A percentile compares a stretch with the other conserved stretches of the same genome.
Evolutionary conservation across 2,888 invertebrate species (phyloP).

Genomic region (Dexiosoma caninum): DNA sequence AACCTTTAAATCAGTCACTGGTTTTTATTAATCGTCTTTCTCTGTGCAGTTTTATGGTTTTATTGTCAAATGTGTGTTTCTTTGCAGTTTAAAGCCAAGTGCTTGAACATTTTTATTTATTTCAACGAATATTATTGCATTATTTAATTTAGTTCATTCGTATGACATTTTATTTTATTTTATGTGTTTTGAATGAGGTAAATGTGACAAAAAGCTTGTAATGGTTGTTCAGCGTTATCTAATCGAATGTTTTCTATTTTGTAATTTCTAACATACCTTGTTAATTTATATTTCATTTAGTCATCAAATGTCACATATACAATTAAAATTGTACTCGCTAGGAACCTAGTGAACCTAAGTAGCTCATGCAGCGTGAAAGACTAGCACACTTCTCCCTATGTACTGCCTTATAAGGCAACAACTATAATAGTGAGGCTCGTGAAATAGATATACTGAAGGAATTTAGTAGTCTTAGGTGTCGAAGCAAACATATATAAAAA

Average conservation of each 20-base stretch:
- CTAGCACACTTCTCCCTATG: no score
- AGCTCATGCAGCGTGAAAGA: no score
- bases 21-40: background rate
- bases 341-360: no score
- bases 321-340: no score
- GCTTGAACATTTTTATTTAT: background rate
- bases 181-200: constrained; percentile 14
- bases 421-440: no score
- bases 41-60: constrained; percentile 15
- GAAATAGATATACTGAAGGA: no score
- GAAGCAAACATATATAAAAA: no score
- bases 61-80: background rate
- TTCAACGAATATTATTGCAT: background rate
- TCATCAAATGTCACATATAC: no score
- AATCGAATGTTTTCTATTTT: constrained; percentile 15
- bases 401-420: no score
- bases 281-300: no score
- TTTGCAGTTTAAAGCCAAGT: background rate
- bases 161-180: constrained; percentile 2
- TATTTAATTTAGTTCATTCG: constrained; percentile 2
- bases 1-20: background rate
- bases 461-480: no score
- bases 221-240: background rate
- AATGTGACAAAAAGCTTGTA: constrained; percentile 5
- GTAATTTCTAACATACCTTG: background rate